Evolutionary conservation across 1,140 invertebrate genomes (phyloP), one percentile per base, ranked within the genome.

Genomic region (Aphaenogaster rudis): DNA sequence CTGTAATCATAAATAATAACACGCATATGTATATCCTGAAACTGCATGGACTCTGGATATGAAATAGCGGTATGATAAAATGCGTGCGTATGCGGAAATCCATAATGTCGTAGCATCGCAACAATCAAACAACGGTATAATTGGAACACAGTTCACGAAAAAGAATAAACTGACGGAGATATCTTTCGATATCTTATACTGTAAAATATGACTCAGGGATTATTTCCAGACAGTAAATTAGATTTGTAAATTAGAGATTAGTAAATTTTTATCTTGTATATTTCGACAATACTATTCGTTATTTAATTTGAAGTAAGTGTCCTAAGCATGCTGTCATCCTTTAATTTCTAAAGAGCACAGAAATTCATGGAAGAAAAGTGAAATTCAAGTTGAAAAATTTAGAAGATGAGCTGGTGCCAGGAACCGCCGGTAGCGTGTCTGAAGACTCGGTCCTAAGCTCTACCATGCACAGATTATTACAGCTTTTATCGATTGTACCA

Each of bases 381-480:
- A 48, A 69, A 67, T 67, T 67, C 5, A 67, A 28, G 66, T 9
- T 66, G n/a, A 52, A 69, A 59, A 88, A 69, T 45, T 39, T 52
- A 50, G 50, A 87, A 86, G 78, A 91, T 89, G 52, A 78, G 52
- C 57, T 48, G 85, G 92, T 92, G 64, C 91, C 92, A 92, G 91
- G 91, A 91, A 69, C 86, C 17, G 86, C 84, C 90, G 39, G 57
- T 66, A 50, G 84, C 92, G 87, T 92, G 92, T 21, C 61, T 89
- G 45, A 84, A 63, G 76, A 64, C n/a, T 78, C 74, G 64, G 90
- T 86, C 84, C 91, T 63, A 72, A 88, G 66, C 86, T 77, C 89
- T 67, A 36, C 79, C 90, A 91, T 91, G 91, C 88, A 92, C 90
- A 90, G 88, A 88, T 92, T 91, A 91, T 92, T 91, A 90, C 84